Evolutionary conservation across 2,113 vertebrate species (phyloP), one percentile per base, ranked within the genome.

Genomic region (Poecilia latipinna): DNA sequence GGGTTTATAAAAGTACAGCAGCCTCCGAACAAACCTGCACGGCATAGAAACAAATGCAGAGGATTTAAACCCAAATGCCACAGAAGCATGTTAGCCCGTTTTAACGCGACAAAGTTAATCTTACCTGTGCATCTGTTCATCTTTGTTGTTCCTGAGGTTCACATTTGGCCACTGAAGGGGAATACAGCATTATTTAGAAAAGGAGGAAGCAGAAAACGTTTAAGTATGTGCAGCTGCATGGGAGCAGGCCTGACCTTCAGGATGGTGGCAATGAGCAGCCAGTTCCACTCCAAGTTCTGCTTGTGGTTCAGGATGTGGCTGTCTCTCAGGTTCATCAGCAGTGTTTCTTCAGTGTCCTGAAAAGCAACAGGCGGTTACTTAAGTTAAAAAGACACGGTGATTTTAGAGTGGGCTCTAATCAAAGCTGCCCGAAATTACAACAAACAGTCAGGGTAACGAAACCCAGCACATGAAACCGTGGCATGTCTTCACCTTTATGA

Each of bases 221-320:
- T 1, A 0, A 68, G n/a, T 33, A 4, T 65, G 64, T 67, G 68
- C 39, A 64, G 68, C 64, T 51, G 8, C 22, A 51, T 68, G 76
- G 69, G 26, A 76, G 31, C 65, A 83, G 48, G 22, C 37, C 87
- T 75, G 44, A 99, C 98, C 96, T 99, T 99, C 64, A 99, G 93
- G 92, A 99, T 98, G 86, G 98, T 98, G 78, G 96, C 96, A 73
- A 99, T 97, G 12, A 99, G 95, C 92, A 98, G 92, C 98, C 98
- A 99, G 87, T 99, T 98, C 98, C 98, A 99, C 22, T 98, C 96
- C 79, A 99, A 94, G 92, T 99, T 98, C 83, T 98, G 96, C 89
- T 99, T 99, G 93, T 99, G 97, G 92, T 96, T 96, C 74, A 99
- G 96, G 82, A 99, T 97, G 61, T 98, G 97, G 88, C 97, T 98